Conservation (phyloP, 2,888 invertebrate species). For the Euzetes globulus region DNA sequence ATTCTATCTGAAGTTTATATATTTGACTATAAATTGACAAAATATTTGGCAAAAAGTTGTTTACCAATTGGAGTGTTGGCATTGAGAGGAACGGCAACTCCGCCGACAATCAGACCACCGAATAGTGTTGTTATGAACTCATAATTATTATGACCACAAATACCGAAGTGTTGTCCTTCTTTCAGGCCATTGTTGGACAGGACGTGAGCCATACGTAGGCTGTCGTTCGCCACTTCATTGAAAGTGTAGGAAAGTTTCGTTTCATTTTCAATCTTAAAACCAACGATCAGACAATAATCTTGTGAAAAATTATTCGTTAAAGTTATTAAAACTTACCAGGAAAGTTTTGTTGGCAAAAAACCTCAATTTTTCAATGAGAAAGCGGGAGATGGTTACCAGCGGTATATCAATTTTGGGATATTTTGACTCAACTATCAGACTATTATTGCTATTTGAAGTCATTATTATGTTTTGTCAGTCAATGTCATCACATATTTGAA, state of each 20-base stretch:
- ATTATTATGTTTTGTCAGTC: neutral
- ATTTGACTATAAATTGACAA: neutral
- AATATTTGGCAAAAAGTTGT: neutral
- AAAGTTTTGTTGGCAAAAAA: neutral
- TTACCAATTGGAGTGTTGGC: neutral
- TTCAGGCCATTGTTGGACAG: neutral
- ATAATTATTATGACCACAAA: conserved; percentile 11
- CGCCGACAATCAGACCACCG: neutral
- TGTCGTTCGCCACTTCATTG: conserved; percentile 2
- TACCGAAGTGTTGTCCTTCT: neutral
- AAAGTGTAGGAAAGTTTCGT: neutral
- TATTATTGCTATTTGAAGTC: neutral
- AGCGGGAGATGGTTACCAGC: neutral
- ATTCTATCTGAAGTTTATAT: neutral
- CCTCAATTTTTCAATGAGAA: neutral
- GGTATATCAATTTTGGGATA: neutral
- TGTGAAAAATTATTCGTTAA: neutral
- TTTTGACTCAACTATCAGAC: neutral
- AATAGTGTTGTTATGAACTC: neutral
- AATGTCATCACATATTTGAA: neutral
- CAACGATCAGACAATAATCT: neutral
- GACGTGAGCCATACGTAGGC: conserved; percentile 8
- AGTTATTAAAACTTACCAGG: neutral
- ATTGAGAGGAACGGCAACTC: conserved; percentile 4
- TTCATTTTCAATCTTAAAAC: neutral